phyloP scores from a whole-genome alignment of 2,888 invertebrate species.

The Pomacea canaliculata region DNA sequence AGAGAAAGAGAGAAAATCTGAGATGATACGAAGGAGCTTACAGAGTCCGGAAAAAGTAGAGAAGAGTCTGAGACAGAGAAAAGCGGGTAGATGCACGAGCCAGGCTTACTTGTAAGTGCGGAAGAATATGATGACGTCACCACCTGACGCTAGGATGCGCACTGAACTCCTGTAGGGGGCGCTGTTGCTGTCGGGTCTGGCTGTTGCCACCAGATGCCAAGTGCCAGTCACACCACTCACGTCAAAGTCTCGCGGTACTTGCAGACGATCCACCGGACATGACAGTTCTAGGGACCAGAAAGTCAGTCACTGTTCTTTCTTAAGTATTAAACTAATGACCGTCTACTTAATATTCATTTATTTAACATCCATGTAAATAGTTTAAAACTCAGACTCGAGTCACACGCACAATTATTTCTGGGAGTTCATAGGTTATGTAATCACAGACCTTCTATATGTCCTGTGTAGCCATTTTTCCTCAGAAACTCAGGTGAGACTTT shows the following conservation, averaged over 20 bases:
- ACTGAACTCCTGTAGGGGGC: neutral
- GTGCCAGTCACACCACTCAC: constrained; percentile 5
- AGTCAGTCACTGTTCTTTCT: too few relatives aligned
- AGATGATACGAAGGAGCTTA: neutral
- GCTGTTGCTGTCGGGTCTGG: neutral
- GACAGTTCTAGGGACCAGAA: neutral
- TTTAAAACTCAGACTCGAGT: too few relatives aligned
- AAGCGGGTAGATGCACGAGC: neutral
- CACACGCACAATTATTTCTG: too few relatives aligned
- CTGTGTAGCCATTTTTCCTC: too few relatives aligned
- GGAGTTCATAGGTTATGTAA: too few relatives aligned
- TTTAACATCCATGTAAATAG: too few relatives aligned
- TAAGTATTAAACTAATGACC: too few relatives aligned
- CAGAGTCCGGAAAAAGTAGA: neutral
- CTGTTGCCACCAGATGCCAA: constrained; percentile 14
- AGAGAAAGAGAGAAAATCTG: neutral
- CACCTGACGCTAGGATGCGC: too few relatives aligned
- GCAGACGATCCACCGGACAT: constrained; percentile 15
- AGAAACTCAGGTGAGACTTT: too few relatives aligned
- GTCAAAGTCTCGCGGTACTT: neutral
- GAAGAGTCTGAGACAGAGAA: neutral
- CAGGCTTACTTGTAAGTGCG: neutral
- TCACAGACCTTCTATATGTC: too few relatives aligned
- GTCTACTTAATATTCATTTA: too few relatives aligned
- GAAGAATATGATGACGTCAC: too few relatives aligned